Evolutionary conservation across 2,888 invertebrate genomes (phyloP).

Genomic region (Mactromeris polynyma): DNA sequence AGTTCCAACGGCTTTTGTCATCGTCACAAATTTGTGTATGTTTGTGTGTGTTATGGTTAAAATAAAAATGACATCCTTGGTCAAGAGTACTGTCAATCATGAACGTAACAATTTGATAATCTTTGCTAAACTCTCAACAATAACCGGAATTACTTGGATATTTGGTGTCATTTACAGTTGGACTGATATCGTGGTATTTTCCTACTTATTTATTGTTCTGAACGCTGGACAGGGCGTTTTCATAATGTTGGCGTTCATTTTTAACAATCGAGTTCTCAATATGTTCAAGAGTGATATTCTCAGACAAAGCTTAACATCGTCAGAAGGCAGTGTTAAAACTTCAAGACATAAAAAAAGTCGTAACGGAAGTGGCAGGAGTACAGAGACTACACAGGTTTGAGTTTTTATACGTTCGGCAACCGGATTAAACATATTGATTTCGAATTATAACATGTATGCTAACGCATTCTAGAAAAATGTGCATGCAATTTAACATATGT

Average conservation of each 20-base stretch:
- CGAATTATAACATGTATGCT: too few relatives aligned
- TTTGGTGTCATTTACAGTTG: background rate
- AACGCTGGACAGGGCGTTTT: slow-evolving; percentile 7
- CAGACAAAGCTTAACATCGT: too few relatives aligned
- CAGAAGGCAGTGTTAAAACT: too few relatives aligned
- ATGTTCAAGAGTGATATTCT: background rate
- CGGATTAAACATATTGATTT: too few relatives aligned
- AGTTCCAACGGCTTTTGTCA: background rate
- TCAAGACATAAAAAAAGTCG: too few relatives aligned
- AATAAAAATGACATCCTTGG: background rate
- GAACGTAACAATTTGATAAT: background rate
- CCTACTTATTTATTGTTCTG: background rate
- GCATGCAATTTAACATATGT: too few relatives aligned
- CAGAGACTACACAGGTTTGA: too few relatives aligned
- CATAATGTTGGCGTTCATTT: background rate
- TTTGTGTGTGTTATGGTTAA: too few relatives aligned
- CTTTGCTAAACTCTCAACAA: background rate
- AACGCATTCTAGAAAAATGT: too few relatives aligned
- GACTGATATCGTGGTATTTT: background rate
- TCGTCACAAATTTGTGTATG: background rate
- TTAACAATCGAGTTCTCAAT: background rate
- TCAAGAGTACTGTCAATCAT: background rate
- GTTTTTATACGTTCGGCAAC: too few relatives aligned
- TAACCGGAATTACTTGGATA: background rate
- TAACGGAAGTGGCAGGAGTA: too few relatives aligned